Base-by-base conservation (phyloP, 2,888 invertebrate genomes). In the Pterostichus niger region DNA sequence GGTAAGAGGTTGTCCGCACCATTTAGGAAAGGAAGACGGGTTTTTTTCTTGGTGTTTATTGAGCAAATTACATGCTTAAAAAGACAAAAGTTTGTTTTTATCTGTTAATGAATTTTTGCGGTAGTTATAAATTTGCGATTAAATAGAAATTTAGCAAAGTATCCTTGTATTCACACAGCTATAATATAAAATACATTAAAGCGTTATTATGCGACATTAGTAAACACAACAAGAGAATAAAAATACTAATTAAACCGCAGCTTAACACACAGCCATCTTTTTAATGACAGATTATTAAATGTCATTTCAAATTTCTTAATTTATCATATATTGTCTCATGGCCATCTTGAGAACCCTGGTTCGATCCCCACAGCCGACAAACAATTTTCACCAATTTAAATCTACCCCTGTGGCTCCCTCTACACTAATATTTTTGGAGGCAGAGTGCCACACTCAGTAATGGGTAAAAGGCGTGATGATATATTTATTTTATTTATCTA, bases 71-170 rank as follows among this genome's bases (percentile, higher is more conserved):
- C 17, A 52, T 33, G 13, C 5, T 40, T 44, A 44, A 10, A 7
- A 13, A 7, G 44, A 71, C 44, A 71, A 40, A 1, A 40, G 68
- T 71, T 71, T 71, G 68, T 71, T 71, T 68, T 71, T 44, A 44
- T 71, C 17, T 2, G 46, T 13, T 71, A 71, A 71, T 44, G 68
- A 46, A 71, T 71, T 71, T 64, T 71, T 71, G 68, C 44, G 68
- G 68, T 71, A 71, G 68, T 71, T 71, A 40, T 44, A 71, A 71
- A 71, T 71, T 71, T 44, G 46, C 13, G 40, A 46, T 71, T 71
- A 71, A 71, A 13, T 46, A 44, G 44, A 17, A 71, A 71, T 71
- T 68, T 64, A 33, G 35, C 64, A 35, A 13, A 6, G 6, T 13
- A 54, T 31, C 24, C 10, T 59, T 6, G 5, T 49, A 13, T 49